Conservation (phyloP, 2,113 vertebrate species). For the Micronisus gabar region DNA sequence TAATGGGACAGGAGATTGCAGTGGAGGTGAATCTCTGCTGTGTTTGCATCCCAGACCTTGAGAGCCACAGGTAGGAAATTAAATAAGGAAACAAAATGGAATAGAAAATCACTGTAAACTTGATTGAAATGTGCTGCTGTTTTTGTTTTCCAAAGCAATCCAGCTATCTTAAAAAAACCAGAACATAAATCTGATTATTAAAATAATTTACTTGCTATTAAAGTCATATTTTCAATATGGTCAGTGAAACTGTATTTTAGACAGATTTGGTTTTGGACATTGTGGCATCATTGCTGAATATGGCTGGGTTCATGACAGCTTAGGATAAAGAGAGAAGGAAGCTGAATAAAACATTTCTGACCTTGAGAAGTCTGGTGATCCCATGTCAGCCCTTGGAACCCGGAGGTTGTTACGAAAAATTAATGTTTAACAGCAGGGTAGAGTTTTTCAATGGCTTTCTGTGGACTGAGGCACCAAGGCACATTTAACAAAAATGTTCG, state of each 20-base stretch:
- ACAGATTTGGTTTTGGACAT: accelerated
- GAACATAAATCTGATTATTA: no score
- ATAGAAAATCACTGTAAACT: accelerated
- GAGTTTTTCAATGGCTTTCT: not conserved
- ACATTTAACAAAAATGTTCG: not conserved
- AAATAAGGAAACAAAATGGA: not conserved
- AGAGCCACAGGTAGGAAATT: not conserved
- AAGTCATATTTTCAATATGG: accelerated
- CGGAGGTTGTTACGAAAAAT: not conserved
- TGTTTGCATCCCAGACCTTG: not conserved
- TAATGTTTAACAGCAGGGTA: not conserved
- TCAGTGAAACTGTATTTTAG: accelerated
- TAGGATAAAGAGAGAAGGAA: not conserved
- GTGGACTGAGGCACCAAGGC: not conserved
- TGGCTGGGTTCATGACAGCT: accelerated
- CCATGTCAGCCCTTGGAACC: not conserved
- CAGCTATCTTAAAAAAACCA: no score
- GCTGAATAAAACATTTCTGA: not conserved
- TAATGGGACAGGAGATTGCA: accelerated
- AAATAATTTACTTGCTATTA: not conserved
- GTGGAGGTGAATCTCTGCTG: not conserved
- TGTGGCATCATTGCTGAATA: accelerated
- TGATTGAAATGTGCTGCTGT: accelerated
- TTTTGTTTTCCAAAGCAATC: not conserved
- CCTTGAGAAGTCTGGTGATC: not conserved